Conservation (phyloP, 2,797 vertebrate species). For the Cichlasoma orientale region DNA sequence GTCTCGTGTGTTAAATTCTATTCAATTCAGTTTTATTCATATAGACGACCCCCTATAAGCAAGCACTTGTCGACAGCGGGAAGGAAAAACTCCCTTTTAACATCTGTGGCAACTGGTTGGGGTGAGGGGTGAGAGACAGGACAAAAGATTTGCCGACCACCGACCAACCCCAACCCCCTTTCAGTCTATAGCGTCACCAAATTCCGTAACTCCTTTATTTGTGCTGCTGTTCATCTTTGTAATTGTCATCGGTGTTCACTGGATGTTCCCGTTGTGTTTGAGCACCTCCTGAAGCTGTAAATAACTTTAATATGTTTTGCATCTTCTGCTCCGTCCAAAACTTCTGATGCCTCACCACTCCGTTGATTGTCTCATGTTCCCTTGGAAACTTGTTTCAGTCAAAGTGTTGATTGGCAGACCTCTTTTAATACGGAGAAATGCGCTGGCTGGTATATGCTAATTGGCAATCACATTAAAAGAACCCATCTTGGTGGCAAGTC, state of each 20-base stretch:
- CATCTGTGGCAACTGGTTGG: no score
- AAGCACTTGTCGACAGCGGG: no score
- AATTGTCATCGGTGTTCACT: background rate
- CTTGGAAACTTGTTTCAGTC: constrained; percentile 40
- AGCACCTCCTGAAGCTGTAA: background rate
- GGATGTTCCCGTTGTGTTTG: background rate
- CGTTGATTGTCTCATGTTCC: constrained; percentile 47
- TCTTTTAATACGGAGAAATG: constrained; percentile 38
- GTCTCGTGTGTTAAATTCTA: no score
- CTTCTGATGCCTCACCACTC: constrained; percentile 23
- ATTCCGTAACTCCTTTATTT: background rate
- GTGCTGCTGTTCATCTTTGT: background rate
- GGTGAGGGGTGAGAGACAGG: no score
- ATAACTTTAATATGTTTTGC: background rate
- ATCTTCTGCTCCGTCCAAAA: background rate
- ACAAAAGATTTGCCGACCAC: no score
- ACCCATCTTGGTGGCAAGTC: constrained; percentile 26
- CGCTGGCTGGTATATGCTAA: constrained; percentile 18
- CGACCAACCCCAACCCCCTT: no score
- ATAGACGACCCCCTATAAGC: no score
- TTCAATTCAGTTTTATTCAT: no score
- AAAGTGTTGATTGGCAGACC: constrained; percentile 55
- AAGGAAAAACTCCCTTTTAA: no score
- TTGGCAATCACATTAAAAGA: constrained; percentile 60
- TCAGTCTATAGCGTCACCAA: background rate